Conservation (phyloP, 1,140 invertebrate species). For the Calliphora vicina region DNA sequence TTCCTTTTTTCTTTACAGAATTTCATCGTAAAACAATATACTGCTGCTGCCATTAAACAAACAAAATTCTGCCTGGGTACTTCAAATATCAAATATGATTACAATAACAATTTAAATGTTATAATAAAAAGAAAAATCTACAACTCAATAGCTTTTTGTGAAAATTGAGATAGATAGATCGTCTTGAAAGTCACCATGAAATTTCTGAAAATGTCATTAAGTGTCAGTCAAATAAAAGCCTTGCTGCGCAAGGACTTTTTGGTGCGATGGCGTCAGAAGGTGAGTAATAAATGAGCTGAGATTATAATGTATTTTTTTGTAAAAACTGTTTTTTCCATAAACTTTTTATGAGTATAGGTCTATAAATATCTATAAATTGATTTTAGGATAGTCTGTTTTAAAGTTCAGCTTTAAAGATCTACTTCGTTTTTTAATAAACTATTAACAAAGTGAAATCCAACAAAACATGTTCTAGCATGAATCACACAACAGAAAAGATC, state of each 20-base stretch:
- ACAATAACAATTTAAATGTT: not conserved
- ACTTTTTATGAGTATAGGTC: no score
- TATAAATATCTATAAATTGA: no score
- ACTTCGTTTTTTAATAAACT: no score
- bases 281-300: slow-evolving; percentile 39
- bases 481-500: no score
- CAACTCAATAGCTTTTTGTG: not conserved
- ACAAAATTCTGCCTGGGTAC: not conserved
- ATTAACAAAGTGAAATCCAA: no score
- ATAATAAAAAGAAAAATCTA: not conserved
- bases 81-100: slow-evolving; percentile 4
- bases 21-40: not conserved
- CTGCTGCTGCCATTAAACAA: not conserved
- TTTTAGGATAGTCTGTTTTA: not conserved
- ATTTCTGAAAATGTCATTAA: slow-evolving; percentile 40
- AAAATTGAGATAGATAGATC: no score
- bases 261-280: slow-evolving; percentile 55
- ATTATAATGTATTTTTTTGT: no score
- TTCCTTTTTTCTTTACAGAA: not conserved
- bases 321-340: no score
- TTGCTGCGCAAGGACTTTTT: slow-evolving; percentile 58
- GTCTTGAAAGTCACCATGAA: not conserved
- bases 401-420: no score
- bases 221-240: slow-evolving; percentile 52
- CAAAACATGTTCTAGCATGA: no score